These are phyloP conservation scores for Zygaena filipendulae DNA, from an alignment of 2,888 invertebrate genomes.

Conservation along the genomic window DNA sequence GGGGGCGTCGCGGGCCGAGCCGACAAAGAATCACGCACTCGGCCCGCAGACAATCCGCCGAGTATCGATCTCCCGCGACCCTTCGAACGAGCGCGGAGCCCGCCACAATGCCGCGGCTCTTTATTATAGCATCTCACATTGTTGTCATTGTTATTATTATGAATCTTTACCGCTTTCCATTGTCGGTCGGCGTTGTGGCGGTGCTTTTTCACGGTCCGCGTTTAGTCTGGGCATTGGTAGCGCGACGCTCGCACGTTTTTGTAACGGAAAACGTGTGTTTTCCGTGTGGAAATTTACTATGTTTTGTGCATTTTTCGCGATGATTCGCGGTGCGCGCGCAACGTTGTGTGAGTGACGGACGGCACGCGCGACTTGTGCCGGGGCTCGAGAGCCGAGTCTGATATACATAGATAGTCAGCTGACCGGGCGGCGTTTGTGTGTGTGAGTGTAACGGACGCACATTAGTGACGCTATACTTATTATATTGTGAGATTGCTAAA, in stretches of 20 bases:
- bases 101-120: conserved; percentile 66
- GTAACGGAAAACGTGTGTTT: conserved; percentile 62
- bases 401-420: conserved; percentile 22
- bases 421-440: conserved; percentile 23
- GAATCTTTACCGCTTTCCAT: conserved; percentile 70
- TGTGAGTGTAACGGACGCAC: conserved; percentile 10
- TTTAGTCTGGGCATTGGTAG: conserved; percentile 67
- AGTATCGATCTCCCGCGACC: conserved; percentile 66
- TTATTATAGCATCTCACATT: conserved; percentile 70
- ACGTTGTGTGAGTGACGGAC: conserved; percentile 21
- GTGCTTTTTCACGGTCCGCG: conserved; percentile 68
- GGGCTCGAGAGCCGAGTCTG: conserved; percentile 15
- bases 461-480: conserved; percentile 21
- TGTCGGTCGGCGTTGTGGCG: conserved; percentile 67
- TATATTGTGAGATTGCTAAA: neutral
- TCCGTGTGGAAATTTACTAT: conserved; percentile 50
- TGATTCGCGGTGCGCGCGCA: conserved; percentile 40
- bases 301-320: conserved; percentile 37
- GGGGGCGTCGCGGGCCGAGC: conserved; percentile 21
- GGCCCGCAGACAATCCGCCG: conserved; percentile 58
- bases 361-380: conserved; percentile 12
- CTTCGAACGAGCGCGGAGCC: conserved; percentile 63
- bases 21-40: conserved; percentile 57
- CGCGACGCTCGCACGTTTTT: conserved; percentile 64
- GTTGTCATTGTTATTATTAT: conserved; percentile 71